These are phyloP conservation scores for Mnemiopsis leidyi DNA, from an alignment of 37 sponge, comb jelly and placozoan species.

Conservation along the genomic window DNA sequence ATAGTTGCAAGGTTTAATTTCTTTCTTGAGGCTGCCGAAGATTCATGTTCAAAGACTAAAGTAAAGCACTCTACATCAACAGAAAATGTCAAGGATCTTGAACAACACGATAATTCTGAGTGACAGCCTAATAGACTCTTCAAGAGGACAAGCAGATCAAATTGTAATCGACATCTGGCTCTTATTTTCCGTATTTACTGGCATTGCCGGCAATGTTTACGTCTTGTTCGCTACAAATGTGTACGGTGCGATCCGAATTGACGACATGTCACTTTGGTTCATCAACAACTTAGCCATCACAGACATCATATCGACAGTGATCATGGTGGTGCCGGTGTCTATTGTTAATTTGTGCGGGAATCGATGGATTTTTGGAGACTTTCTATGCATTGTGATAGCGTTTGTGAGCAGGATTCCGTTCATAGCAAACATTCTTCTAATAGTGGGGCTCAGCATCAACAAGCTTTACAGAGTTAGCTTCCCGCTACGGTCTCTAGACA, in stretches of 20 bases:
- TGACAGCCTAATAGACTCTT: not conserved
- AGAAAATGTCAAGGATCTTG: not conserved
- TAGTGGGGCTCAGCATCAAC: conserved; percentile 3
- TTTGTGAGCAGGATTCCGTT: not conserved
- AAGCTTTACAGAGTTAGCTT: not conserved
- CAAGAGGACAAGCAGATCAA: not conserved
- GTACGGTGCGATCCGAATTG: not conserved
- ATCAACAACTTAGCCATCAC: not conserved
- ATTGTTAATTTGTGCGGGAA: not conserved
- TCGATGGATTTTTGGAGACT: not conserved
- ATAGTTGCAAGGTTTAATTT: no score
- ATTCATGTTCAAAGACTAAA: no score
- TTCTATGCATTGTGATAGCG: not conserved
- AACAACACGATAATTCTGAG: not conserved
- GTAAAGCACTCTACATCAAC: no score
- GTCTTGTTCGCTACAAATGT: not conserved
- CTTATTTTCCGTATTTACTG: not conserved
- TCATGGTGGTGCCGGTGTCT: conserved; percentile 2
- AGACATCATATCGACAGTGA: not conserved
- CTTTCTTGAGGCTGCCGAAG: no score
- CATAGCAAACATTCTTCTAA: conserved; percentile 4
- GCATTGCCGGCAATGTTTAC: not conserved
- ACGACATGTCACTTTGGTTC: conserved; percentile 22
- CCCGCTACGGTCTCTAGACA: not conserved
- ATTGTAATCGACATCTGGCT: not conserved